Base-by-base conservation (phyloP, 1,140 invertebrate species). In the Drosophila sp. region DNA sequence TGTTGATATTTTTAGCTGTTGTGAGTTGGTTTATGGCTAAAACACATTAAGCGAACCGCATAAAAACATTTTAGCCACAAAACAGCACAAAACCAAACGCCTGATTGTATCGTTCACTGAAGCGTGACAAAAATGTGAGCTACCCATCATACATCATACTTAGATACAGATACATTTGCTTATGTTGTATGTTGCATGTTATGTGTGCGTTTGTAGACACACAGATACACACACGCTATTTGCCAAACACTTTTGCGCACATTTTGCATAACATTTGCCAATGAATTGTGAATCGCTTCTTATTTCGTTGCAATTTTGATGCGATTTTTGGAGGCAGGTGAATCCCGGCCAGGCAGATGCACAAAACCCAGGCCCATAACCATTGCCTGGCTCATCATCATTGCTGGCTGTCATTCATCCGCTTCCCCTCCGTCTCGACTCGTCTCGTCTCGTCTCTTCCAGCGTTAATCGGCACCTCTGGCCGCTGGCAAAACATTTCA, bases 11-110 rank as follows among this genome's bases (percentile, higher is more conserved):
- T 71, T 43, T 29, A 29, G 25, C 41, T 61, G 73, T 70, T 82
- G 75, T 75, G 57, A 65, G 65, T 82, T 80, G 83, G 83, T 89
- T 89, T 89, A 89, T 89, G 83, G 84, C 80, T 69, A 89, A 89
- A 89, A 89, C 84, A 89, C 83, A 89, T 89, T 89, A 89, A 83
- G 83, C 83, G 83, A 83, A 89, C 83, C 84, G 83, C 83, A 89
- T 83, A 89, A 89, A 89, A 89, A 89, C 83, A 89, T 87, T 87
- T 87, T 74, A 67, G 76, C 78, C 70, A 40, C 81, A 72, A 71
- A 36, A 25, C 69, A 40, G 59, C 45, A 21, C 14, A 61, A 48
- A 43, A 74, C 48, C n/a, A 16, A 56, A 56, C 62, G 78, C 53
- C 59, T 79, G 45, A 58, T 69, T 67, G 25, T 29, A 50, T 64